Percentiles rank a stretch among this genome's conserved stretches.
phyloP scores from a whole-genome alignment of 1,140 invertebrate genomes.

The Caerostris darwini region DNA sequence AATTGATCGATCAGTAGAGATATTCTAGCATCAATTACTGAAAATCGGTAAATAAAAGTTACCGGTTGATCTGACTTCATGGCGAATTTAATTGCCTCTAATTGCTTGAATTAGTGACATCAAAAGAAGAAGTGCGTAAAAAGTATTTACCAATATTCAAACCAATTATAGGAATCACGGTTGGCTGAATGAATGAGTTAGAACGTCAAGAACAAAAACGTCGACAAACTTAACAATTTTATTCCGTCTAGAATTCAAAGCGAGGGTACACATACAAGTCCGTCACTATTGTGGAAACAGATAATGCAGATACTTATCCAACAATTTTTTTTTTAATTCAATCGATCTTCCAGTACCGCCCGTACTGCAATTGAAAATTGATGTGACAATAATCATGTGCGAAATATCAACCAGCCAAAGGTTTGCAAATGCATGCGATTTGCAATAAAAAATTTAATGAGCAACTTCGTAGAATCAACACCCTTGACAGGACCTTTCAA shows the following conservation, averaged over 20 bases:
- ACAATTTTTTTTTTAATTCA: conserved; percentile 37
- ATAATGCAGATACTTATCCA: conserved; percentile 39
- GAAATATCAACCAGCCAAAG: not conserved
- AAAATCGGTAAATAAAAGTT: conserved; percentile 70
- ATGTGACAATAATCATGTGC: not conserved
- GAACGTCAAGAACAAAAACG: conserved; percentile 2
- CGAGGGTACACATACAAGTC: not conserved
- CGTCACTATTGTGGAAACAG: not conserved
- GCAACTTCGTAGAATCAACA: not conserved
- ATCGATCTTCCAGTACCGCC: conserved; percentile 80
- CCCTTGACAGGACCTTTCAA: too few relatives aligned
- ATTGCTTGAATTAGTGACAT: not conserved
- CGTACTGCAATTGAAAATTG: not conserved
- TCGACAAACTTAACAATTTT: not conserved
- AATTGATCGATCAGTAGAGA: conserved; percentile 23
- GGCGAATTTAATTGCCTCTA: conserved; percentile 38
- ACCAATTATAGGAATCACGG: conserved; percentile 42
- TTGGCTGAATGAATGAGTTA: conserved; percentile 51
- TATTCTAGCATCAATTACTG: conserved; percentile 70
- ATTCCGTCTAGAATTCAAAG: not conserved
- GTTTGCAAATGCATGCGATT: not conserved
- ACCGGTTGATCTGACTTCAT: conserved; percentile 19
- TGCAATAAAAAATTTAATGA: not conserved
- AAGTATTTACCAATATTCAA: conserved; percentile 66
- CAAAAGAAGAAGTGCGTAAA: not conserved